A percentile compares a stretch with the other conserved stretches of the same genome.
These are phyloP conservation scores for Montipora foliosa DNA, from an alignment of 64 coral and sea anemone genomes.

Conservation along the genomic window DNA sequence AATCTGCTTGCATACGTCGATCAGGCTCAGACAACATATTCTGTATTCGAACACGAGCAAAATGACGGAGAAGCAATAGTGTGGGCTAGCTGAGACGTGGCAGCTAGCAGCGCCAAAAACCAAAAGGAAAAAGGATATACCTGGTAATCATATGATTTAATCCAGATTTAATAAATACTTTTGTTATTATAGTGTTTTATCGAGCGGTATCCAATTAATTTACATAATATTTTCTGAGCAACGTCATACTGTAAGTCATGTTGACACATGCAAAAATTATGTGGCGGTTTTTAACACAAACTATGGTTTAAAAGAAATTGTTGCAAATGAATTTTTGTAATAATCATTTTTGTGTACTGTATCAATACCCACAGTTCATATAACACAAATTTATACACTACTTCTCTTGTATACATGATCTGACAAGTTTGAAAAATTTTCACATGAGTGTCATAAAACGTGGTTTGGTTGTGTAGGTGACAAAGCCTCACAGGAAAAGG, in stretches of 20 bases:
- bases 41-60: no score
- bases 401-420: conserved; percentile 22
- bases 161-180: conserved; percentile 24
- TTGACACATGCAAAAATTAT: no score
- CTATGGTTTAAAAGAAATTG: conserved; percentile 35
- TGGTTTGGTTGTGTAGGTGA: conserved; percentile 8
- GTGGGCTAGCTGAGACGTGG: no score
- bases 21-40: no score
- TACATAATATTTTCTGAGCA: conserved; percentile 40
- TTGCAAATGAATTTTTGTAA: not conserved
- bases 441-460: conserved; percentile 8
- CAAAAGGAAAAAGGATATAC: conserved; percentile 52
- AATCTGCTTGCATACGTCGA: no score
- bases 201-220: conserved; percentile 37
- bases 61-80: no score
- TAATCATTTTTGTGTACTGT: not conserved
- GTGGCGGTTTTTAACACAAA: conserved; percentile 11
- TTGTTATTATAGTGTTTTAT: conserved; percentile 43
- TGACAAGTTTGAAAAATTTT: conserved; percentile 9
- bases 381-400: not conserved
- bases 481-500: conserved; percentile 2
- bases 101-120: conserved; percentile 22
- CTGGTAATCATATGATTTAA: conserved; percentile 33
- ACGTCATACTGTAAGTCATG: conserved; percentile 35
- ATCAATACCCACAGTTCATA: conserved; percentile 11